Evolutionary conservation across 2,797 vertebrate genomes (phyloP).

Genomic region (Trichosurus vulpecula): DNA sequence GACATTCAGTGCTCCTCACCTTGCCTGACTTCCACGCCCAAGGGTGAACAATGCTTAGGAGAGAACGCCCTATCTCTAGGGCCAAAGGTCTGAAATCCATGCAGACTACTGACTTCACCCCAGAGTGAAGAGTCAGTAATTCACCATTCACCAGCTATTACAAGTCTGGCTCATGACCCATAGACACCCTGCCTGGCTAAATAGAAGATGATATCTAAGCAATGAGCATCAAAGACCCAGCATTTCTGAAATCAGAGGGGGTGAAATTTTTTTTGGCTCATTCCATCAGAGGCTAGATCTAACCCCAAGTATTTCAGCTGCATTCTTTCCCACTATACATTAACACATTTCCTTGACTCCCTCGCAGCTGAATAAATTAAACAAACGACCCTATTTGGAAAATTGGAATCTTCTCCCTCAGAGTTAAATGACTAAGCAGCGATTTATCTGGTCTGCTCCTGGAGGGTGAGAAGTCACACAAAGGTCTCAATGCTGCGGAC

Average conservation of each 20-base stretch:
- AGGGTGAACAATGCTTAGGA: not conserved
- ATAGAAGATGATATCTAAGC: not conserved
- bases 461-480: constrained; percentile 33
- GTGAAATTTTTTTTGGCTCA: constrained; percentile 15
- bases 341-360: constrained; percentile 51
- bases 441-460: constrained; percentile 61
- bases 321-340: constrained; percentile 43
- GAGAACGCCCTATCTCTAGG: not conserved
- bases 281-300: constrained; percentile 55
- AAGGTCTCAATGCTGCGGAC: constrained; percentile 55
- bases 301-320: not conserved
- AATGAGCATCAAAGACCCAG: not conserved
- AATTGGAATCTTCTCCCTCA: constrained; percentile 55
- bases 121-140: not conserved
- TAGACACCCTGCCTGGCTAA: not conserved
- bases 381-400: constrained; percentile 60
- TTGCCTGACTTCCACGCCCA: not conserved
- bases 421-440: constrained; percentile 42
- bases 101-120: not conserved
- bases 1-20: constrained; percentile 63
- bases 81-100: not conserved
- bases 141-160: not conserved
- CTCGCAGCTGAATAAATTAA: constrained; percentile 61
- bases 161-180: not conserved
- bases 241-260: constrained; percentile 42